Evolutionary conservation across 2,888 invertebrate species (phyloP).

Genomic region (Sphecodes monilicornis): DNA sequence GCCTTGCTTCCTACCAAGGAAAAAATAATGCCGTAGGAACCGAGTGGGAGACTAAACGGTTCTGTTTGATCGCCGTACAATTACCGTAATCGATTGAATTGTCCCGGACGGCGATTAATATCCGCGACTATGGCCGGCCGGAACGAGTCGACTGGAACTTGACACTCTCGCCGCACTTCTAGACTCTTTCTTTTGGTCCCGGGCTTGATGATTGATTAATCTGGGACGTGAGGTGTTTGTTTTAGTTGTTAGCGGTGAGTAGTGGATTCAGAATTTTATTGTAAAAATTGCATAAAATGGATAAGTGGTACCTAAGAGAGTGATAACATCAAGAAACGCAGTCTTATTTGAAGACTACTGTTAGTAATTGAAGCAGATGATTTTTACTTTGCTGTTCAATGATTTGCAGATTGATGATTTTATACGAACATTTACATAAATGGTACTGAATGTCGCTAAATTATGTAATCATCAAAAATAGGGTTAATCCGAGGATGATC

Average conservation of each 20-base stretch:
- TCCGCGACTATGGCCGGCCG: not conserved
- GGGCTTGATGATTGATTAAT: not conserved
- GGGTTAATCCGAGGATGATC: no score
- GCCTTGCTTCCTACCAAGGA: conserved; percentile 1
- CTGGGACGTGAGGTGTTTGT: not conserved
- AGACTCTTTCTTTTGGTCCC: not conserved
- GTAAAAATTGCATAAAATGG: no score
- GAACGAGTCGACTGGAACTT: conserved; percentile 3
- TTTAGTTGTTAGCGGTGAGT: not conserved
- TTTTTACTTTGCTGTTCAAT: no score
- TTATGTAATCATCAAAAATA: no score
- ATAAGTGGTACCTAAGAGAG: no score
- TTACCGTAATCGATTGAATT: conserved; percentile 23
- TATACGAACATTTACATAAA: no score
- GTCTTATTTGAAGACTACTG: no score
- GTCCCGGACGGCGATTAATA: conserved; percentile 18
- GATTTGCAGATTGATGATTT: no score
- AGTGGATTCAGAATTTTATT: no score
- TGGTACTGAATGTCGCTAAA: no score
- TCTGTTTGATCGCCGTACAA: not conserved
- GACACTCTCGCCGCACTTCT: not conserved
- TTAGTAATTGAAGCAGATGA: no score
- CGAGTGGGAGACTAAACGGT: not conserved
- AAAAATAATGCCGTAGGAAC: not conserved
- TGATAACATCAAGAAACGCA: no score